Percentiles rank a stretch among this genome's conserved stretches.
phyloP scores from a whole-genome alignment of 2,113 vertebrate genomes.

The Todiramphus chloris region DNA sequence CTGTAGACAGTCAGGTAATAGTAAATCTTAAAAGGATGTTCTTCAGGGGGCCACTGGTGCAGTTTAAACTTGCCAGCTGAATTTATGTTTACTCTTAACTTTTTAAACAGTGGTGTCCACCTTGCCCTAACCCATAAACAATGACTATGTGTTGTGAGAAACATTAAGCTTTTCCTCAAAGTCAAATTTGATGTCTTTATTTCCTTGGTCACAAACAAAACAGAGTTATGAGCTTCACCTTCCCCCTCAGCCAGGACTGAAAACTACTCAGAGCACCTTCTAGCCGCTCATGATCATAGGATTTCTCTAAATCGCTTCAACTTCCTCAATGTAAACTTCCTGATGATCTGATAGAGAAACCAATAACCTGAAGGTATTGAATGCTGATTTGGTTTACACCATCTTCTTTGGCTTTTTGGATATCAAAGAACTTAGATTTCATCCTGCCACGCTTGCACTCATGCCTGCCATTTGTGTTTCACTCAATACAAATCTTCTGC shows the following conservation, averaged over 20 bases:
- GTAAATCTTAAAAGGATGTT: neutral
- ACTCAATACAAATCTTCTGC: neutral
- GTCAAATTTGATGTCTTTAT: neutral
- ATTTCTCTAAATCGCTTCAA: neutral
- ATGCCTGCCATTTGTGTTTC: neutral
- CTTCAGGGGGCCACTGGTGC: neutral
- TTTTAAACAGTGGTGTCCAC: neutral
- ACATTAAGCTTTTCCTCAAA: neutral
- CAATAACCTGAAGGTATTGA: neutral
- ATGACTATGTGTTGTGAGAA: neutral
- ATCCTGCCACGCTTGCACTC: neutral
- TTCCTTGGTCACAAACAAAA: neutral
- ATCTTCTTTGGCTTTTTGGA: no score
- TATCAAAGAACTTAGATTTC: neutral
- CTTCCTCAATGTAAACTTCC: neutral
- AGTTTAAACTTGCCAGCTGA: neutral
- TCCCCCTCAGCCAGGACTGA: neutral
- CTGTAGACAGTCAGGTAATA: neutral
- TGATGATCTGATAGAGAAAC: neutral
- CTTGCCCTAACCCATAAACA: neutral
- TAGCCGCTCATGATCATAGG: neutral
- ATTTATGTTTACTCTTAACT: neutral
- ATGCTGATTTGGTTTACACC: no score
- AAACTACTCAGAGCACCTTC: neutral
- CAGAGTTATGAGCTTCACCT: neutral